A percentile compares a stretch with the other conserved stretches of the same genome.
These are phyloP conservation scores for Lepus oiostolus DNA, from an alignment of 2,797 vertebrate species.

Conservation along the genomic window DNA sequence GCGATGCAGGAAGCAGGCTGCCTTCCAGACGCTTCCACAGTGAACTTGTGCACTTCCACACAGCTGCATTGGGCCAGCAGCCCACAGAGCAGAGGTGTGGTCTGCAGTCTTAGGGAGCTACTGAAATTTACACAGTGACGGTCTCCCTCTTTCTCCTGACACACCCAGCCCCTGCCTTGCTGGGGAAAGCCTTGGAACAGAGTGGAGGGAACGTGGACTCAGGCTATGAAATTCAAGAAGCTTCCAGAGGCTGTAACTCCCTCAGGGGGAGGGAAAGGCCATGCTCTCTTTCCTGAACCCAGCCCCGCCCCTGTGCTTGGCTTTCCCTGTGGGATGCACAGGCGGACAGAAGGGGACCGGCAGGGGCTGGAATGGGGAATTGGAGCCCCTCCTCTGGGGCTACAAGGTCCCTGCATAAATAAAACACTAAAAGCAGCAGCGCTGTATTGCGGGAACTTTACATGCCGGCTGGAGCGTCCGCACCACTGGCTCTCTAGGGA, in stretches of 20 bases:
- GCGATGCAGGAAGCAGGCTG: accelerated
- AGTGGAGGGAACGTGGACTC: background rate
- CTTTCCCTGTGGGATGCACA: accelerated
- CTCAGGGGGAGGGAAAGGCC: background rate
- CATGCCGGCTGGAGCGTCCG: accelerated
- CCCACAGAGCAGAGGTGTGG: too few relatives aligned
- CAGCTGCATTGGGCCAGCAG: too few relatives aligned
- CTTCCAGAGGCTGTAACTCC: too few relatives aligned
- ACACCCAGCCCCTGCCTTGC: background rate
- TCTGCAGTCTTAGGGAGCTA: background rate
- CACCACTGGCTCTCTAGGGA: background rate
- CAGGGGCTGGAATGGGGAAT: too few relatives aligned
- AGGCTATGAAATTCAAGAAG: accelerated
- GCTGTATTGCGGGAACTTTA: too few relatives aligned
- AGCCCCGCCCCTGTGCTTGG: accelerated
- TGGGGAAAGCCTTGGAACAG: background rate
- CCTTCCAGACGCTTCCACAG: background rate
- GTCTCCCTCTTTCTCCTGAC: background rate
- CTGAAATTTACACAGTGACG: too few relatives aligned
- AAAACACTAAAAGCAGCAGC: background rate
- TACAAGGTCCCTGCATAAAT: background rate
- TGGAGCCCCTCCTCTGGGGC: background rate
- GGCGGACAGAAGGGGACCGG: too few relatives aligned
- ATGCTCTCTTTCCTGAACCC: too few relatives aligned
- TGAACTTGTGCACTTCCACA: too few relatives aligned